Evolutionary conservation across 2,113 vertebrate species (phyloP).

Genomic region (Phainopepla nitens): DNA sequence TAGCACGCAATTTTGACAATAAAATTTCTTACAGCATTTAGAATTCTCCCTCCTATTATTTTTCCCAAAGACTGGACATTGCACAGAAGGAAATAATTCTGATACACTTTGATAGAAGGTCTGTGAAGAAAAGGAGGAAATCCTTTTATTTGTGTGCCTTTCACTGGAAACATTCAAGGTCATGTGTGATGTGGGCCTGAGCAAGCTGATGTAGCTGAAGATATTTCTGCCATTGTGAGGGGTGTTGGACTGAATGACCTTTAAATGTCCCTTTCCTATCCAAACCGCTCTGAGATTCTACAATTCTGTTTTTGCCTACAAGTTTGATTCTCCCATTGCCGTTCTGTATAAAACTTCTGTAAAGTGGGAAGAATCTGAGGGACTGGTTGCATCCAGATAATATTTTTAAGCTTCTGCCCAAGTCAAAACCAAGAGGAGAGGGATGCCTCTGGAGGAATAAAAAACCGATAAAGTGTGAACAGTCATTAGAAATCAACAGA

Average conservation of each 20-base stretch:
- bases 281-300: not conserved
- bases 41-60: not conserved
- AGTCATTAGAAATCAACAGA: not conserved
- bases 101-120: not conserved
- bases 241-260: not conserved
- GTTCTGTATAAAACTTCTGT: not conserved
- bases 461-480: rapidly evolving
- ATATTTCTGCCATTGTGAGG: not conserved
- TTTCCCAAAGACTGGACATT: not conserved
- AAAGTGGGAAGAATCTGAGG: not conserved
- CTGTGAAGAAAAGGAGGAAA: not conserved
- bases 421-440: not conserved
- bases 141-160: not conserved
- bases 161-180: not conserved
- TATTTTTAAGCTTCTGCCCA: not conserved
- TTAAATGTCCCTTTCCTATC: not conserved
- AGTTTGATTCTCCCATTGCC: not conserved
- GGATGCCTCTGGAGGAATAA: not conserved
- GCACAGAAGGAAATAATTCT: not conserved
- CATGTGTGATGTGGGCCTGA: not conserved
- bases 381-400: not conserved
- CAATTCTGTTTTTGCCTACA: not conserved
- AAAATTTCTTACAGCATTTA: not conserved
- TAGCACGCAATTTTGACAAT: not conserved
- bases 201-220: not conserved